phyloP scores from a whole-genome alignment of 2,113 vertebrate species.

The Colaptes auratus region DNA sequence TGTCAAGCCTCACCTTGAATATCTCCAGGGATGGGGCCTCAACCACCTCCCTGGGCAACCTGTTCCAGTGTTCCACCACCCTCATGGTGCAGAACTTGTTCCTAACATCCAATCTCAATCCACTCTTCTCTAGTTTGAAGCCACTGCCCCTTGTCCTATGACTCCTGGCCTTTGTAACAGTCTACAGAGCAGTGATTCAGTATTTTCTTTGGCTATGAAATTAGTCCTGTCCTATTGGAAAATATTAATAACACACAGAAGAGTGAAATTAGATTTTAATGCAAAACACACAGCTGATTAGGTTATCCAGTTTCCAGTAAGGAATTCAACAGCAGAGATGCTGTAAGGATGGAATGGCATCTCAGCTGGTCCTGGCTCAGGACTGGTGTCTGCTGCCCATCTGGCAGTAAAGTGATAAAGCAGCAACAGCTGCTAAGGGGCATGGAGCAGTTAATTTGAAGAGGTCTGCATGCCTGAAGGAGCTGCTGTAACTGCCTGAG shows the following conservation, averaged over 20 bases:
- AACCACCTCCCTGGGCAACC: too few species aligned
- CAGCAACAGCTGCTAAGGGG: conserved; percentile 30
- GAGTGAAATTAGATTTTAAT: not conserved
- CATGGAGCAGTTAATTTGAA: not conserved
- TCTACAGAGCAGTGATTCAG: not conserved
- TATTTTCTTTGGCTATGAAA: not conserved
- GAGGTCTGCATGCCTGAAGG: not conserved
- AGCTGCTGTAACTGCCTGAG: not conserved
- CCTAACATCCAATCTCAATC: too few species aligned
- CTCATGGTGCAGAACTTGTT: too few species aligned
- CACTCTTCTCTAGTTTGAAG: too few species aligned
- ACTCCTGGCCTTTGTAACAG: too few species aligned
- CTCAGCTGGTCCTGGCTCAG: not conserved
- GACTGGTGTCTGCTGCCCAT: not conserved
- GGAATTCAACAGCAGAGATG: not conserved
- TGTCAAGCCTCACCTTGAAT: too few species aligned
- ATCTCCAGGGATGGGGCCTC: too few species aligned
- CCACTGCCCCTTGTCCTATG: too few species aligned
- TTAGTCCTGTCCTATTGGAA: not conserved
- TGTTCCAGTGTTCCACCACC: too few species aligned
- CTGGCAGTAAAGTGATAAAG: conserved; percentile 3
- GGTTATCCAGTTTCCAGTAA: not conserved
- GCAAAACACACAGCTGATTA: not conserved
- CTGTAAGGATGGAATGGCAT: not conserved
- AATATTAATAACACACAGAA: not conserved